These are phyloP conservation scores for Drosophila mauritiana DNA, from an alignment of 1,140 invertebrate genomes.

Conservation along the genomic window DNA sequence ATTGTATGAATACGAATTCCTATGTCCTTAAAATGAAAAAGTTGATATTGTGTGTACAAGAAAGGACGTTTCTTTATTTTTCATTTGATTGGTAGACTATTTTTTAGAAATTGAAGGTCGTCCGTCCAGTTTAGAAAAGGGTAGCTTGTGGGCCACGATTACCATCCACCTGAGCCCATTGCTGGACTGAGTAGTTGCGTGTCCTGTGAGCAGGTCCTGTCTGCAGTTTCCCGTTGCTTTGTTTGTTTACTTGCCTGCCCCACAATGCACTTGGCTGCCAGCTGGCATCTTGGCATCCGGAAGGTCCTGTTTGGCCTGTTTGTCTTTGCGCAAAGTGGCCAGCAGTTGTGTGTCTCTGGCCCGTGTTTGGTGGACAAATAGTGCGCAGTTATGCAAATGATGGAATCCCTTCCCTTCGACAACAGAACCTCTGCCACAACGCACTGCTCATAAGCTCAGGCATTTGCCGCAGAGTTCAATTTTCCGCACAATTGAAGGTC, in stretches of 20 bases:
- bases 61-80: too few species aligned
- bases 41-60: too few species aligned
- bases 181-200: constrained; percentile 8
- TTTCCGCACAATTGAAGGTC: constrained; percentile 60
- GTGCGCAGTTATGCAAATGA: constrained; percentile 44
- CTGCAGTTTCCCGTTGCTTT: constrained; percentile 7
- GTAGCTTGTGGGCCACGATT: neutral
- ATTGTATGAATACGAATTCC: neutral
- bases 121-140: too few species aligned
- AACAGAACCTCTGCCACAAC: neutral
- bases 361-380: constrained; percentile 40
- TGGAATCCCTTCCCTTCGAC: neutral
- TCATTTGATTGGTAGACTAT: too few species aligned
- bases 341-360: constrained; percentile 13
- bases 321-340: constrained; percentile 36
- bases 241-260: constrained; percentile 36
- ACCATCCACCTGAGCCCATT: neutral
- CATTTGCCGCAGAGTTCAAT: constrained; percentile 52
- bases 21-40: too few species aligned
- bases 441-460: constrained; percentile 27
- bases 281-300: constrained; percentile 41
- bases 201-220: constrained; percentile 19
- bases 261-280: constrained; percentile 33
- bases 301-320: constrained; percentile 22
- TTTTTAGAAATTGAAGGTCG: too few species aligned